Conservation (phyloP, 2,113 vertebrate genomes). For the Saccopteryx leptura region DNA sequence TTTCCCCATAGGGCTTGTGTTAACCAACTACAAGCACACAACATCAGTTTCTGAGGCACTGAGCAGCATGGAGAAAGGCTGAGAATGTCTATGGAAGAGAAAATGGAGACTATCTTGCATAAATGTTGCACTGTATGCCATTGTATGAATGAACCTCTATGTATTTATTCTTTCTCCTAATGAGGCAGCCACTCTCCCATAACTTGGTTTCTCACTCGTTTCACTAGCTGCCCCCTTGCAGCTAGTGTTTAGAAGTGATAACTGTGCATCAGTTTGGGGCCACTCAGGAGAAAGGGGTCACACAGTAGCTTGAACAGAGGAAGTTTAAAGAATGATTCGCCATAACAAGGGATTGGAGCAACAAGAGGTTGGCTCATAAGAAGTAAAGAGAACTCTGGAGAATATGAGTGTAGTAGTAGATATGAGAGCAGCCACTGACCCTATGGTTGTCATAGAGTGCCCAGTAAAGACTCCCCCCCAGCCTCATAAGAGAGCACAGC, state of each 20-base stretch:
- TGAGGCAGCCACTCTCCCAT: not conserved
- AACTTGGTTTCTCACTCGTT: not conserved
- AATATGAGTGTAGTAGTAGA: not conserved
- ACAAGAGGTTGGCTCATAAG: not conserved
- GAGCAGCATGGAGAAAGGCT: not conserved
- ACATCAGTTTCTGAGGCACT: not conserved
- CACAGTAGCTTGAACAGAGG: not conserved
- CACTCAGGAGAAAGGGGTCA: conserved; percentile 1
- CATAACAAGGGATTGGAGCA: not conserved
- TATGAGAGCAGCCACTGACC: not conserved
- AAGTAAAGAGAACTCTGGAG: not conserved
- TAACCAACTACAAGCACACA: not conserved
- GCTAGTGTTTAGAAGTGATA: not conserved
- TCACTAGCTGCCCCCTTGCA: not conserved
- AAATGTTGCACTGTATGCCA: not conserved
- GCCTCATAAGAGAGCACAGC: not conserved
- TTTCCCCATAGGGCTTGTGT: not conserved
- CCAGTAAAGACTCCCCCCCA: not conserved
- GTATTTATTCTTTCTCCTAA: not conserved
- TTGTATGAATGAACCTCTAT: not conserved
- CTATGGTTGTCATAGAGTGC: not conserved
- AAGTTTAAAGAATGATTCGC: not conserved
- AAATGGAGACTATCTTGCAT: not conserved
- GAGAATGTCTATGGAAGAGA: not conserved
- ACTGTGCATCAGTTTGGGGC: not conserved